These are phyloP conservation scores for Achatina immaculata DNA, from an alignment of 1,140 invertebrate species.

Conservation along the genomic window DNA sequence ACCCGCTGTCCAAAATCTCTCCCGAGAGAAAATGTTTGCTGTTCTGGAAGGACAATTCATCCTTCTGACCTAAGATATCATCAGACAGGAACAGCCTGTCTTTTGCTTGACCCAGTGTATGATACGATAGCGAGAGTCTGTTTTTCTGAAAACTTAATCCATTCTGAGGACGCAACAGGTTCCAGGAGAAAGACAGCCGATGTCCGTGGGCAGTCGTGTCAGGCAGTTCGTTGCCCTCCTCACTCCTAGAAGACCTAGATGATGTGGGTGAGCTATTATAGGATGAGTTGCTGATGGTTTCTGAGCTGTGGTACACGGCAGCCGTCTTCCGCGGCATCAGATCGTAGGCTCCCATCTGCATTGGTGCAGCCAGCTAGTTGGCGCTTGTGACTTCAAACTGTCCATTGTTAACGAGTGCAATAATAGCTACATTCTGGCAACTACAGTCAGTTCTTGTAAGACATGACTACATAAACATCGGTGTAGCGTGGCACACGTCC, in stretches of 20 bases:
- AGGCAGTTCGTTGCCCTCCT: background rate
- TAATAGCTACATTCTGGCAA: no score
- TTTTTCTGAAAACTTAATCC: background rate
- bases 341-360: constrained; percentile 35
- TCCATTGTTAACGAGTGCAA: no score
- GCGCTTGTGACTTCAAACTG: no score
- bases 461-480: no score
- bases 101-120: background rate
- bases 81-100: background rate
- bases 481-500: no score
- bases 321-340: constrained; percentile 36
- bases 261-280: background rate
- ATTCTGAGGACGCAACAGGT: background rate
- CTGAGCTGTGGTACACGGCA: constrained; percentile 14
- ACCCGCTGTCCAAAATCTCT: background rate
- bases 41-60: no score
- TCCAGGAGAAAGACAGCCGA: background rate
- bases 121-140: background rate
- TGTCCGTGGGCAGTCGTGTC: background rate
- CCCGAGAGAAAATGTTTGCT: background rate
- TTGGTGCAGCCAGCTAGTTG: background rate
- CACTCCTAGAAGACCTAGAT: background rate
- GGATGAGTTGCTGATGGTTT: background rate
- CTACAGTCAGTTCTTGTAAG: no score
- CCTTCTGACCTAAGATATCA: background rate